Evolutionary conservation across 2,113 vertebrate species (phyloP).

Genomic region (Dinomys branickii): DNA sequence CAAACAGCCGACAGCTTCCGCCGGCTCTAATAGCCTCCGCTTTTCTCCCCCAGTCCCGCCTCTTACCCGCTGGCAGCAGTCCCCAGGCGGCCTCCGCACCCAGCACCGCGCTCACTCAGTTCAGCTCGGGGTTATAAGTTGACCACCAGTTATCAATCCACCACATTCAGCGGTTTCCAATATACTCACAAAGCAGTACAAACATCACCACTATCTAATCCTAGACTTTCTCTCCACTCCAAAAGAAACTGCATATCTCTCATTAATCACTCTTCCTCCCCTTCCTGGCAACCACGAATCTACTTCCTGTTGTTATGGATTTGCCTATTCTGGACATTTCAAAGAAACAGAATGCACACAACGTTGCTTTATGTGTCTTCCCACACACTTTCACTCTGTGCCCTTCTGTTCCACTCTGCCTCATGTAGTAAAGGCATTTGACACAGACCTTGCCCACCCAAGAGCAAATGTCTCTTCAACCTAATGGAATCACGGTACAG

Average conservation of each 20-base stretch:
- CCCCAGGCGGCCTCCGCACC: too few species aligned
- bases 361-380: not conserved
- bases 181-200: not conserved
- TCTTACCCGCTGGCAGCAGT: too few species aligned
- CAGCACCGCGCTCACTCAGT: too few species aligned
- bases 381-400: not conserved
- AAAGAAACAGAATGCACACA: not conserved
- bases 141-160: too few species aligned
- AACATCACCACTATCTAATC: not conserved
- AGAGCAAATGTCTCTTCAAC: not conserved
- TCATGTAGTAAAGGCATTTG: not conserved
- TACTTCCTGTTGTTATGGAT: not conserved
- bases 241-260: not conserved
- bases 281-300: not conserved
- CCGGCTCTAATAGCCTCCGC: too few species aligned
- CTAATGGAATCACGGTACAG: not conserved
- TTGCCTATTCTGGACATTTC: not conserved
- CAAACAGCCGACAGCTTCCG: too few species aligned
- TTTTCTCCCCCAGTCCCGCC: too few species aligned
- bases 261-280: not conserved
- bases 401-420: not conserved
- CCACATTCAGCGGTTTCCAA: not conserved
- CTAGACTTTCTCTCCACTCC: not conserved
- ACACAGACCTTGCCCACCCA: not conserved
- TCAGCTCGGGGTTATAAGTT: too few species aligned